A percentile compares a stretch with the other conserved stretches of the same genome.
phyloP scores from a whole-genome alignment of 2,797 vertebrate genomes.

The Pseudotriccus pelzelni region DNA sequence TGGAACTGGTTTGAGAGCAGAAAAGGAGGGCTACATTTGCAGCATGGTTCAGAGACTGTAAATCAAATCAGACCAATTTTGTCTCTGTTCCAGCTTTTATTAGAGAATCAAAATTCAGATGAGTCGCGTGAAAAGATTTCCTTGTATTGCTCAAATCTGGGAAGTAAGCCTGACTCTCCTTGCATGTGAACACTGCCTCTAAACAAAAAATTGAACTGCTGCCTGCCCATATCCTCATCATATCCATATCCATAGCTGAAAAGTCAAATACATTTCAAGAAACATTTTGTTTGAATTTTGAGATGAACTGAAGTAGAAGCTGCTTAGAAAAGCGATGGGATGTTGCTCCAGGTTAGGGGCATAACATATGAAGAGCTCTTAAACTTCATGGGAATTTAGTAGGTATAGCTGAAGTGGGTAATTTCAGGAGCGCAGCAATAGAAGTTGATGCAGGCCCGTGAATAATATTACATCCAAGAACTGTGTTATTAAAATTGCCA shows the following conservation, averaged over 20 bases:
- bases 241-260: not conserved
- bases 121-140: slow-evolving; percentile 13
- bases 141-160: not conserved
- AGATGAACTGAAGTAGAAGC: not conserved
- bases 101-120: slow-evolving; percentile 61
- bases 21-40: not conserved
- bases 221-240: not conserved
- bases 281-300: slow-evolving; percentile 1
- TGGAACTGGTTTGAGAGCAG: not conserved
- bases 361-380: not conserved
- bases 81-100: slow-evolving; percentile 41
- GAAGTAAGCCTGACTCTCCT: not conserved
- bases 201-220: not conserved
- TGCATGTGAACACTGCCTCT: not conserved
- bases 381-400: not conserved
- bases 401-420: not conserved
- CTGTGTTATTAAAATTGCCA: not conserved
- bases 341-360: not conserved
- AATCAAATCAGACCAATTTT: slow-evolving; percentile 60
- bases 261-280: not conserved
- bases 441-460: not conserved
- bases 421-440: not conserved
- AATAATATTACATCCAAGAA: not conserved
- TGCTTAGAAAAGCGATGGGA: not conserved
- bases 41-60: not conserved